Conservation (phyloP, 2,797 vertebrate genomes). For the Falco berigora region DNA sequence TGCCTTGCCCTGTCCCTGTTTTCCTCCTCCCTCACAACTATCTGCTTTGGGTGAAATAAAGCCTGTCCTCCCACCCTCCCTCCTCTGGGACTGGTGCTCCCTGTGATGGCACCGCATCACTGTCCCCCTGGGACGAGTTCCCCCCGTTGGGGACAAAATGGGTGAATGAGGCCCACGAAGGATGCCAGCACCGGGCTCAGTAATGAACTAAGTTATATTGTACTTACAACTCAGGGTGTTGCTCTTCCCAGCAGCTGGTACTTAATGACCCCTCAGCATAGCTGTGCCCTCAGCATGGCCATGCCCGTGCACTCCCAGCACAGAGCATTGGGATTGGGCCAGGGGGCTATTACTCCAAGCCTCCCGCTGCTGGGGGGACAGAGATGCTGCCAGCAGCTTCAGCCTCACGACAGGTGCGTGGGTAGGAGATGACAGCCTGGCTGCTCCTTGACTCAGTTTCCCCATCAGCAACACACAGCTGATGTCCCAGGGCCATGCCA, state of each 20-base stretch:
- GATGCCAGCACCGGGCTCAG: rapidly evolving
- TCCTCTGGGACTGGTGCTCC: rapidly evolving
- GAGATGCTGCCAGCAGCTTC: neutral
- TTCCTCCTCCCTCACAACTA: neutral
- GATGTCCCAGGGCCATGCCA: neutral
- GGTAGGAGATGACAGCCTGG: neutral
- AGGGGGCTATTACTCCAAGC: neutral
- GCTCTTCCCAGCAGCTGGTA: neutral
- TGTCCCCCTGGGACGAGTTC: too few relatives aligned
- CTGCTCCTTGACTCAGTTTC: neutral
- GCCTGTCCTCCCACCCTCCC: neutral
- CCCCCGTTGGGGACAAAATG: neutral
- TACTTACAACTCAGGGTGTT: neutral
- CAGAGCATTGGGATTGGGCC: neutral
- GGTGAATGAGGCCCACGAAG: rapidly evolving
- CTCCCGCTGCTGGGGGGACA: neutral
- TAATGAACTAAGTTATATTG: neutral
- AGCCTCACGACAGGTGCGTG: rapidly evolving
- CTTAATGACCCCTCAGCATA: neutral
- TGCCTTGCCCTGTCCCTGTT: neutral
- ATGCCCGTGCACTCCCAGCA: neutral
- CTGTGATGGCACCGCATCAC: neutral
- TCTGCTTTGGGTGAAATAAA: neutral
- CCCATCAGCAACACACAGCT: neutral
- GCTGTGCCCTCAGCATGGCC: neutral